Evolutionary conservation across 1,140 invertebrate species (phyloP).

Genomic region (Calephelis nemesis): DNA sequence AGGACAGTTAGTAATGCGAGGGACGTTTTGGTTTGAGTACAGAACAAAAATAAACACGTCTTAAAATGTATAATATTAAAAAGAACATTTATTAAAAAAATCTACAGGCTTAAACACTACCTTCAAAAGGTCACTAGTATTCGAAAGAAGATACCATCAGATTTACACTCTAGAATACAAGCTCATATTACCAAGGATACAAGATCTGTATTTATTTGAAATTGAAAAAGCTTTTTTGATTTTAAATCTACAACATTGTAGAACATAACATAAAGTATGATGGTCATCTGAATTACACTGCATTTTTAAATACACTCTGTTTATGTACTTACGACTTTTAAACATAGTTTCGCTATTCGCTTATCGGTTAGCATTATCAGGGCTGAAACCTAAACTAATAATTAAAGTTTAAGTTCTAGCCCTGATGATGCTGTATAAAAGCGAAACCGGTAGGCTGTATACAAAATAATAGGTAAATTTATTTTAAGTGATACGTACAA

Average conservation of each 20-base stretch:
- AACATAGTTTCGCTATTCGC: no score
- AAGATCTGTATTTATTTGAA: neutral
- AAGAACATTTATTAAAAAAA: neutral
- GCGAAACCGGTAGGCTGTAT: no score
- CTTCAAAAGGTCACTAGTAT: constrained; percentile 9
- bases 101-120: neutral
- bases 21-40: neutral
- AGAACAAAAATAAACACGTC: neutral
- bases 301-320: neutral
- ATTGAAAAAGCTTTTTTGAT: neutral
- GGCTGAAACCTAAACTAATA: no score
- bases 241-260: neutral
- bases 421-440: no score
- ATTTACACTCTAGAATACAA: neutral
- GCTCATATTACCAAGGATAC: neutral
- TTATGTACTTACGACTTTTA: no score
- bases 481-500: no score
- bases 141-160: neutral
- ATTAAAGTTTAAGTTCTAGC: no score
- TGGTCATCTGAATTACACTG: constrained; percentile 2
- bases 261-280: constrained; percentile 5
- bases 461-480: no score
- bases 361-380: no score
- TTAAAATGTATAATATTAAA: neutral
- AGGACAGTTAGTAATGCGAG: no score